phyloP scores from a whole-genome alignment of 2,113 vertebrate genomes.

The Rutilus rutilus region DNA sequence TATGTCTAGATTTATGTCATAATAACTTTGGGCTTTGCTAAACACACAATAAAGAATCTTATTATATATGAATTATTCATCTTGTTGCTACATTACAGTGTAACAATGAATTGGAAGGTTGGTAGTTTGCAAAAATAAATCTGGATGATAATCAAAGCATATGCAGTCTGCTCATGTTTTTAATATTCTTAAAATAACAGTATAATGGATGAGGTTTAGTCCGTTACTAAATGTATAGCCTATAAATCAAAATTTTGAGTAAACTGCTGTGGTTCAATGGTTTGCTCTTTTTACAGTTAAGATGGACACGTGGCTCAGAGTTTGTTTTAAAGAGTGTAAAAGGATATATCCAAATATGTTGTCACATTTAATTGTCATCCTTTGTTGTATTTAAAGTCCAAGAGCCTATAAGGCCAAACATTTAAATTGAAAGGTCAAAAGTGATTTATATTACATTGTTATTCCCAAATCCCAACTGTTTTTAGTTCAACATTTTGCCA shows the following conservation, averaged over 20 bases:
- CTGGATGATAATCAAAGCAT: not conserved
- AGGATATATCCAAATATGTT: not conserved
- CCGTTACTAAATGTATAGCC: not conserved
- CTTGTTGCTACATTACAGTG: not conserved
- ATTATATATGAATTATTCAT: conserved; percentile 40
- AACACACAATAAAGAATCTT: not conserved
- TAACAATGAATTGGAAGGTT: not conserved
- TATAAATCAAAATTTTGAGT: not conserved
- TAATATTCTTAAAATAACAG: not conserved
- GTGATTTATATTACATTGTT: not conserved
- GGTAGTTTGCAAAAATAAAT: not conserved
- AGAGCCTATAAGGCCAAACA: not conserved
- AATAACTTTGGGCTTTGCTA: conserved; percentile 31
- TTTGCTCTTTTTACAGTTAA: not conserved
- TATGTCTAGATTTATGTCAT: conserved; percentile 3
- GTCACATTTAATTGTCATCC: not conserved
- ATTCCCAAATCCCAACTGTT: not conserved
- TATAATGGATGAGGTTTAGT: not conserved
- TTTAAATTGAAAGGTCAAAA: not conserved
- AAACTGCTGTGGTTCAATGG: conserved; percentile 1
- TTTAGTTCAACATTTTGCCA: not conserved
- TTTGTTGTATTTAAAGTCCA: not conserved
- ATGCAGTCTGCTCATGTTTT: not conserved
- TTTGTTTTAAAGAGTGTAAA: not conserved
- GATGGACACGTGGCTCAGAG: not conserved